Percentiles rank a stretch among this genome's conserved stretches.
Evolutionary conservation across 2,888 invertebrate species (phyloP).

Genomic region (Polyommatus icarus): DNA sequence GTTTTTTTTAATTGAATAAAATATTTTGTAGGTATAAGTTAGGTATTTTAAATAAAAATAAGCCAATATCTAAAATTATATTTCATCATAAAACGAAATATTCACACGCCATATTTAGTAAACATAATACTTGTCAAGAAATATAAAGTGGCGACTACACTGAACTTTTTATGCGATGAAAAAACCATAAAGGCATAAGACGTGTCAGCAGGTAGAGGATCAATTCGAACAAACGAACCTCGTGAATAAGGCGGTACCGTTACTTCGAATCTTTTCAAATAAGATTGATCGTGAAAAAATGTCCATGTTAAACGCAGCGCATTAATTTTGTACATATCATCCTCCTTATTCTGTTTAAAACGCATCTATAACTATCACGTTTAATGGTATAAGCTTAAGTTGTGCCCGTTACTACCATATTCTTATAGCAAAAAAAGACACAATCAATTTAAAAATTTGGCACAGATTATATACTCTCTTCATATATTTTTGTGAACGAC

Average conservation of each 20-base stretch:
- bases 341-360: not conserved
- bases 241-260: slow-evolving; percentile 64
- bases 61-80: not conserved
- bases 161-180: slow-evolving; percentile 57
- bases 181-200: slow-evolving; percentile 63
- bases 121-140: not conserved
- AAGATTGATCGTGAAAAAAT: slow-evolving; percentile 47
- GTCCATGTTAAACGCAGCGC: slow-evolving; percentile 4
- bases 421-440: not conserved
- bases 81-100: not conserved
- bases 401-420: not conserved
- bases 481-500: not conserved
- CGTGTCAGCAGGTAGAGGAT: slow-evolving; percentile 71
- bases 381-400: not conserved
- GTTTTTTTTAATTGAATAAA: not conserved
- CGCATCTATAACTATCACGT: slow-evolving; percentile 9
- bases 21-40: not conserved
- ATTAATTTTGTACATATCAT: slow-evolving; percentile 15
- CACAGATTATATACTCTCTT: not conserved
- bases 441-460: not conserved
- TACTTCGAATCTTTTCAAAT: slow-evolving; percentile 58
- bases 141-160: slow-evolving; percentile 40
- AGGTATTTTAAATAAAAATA: no score
- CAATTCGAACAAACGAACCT: slow-evolving; percentile 50
- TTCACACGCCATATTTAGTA: not conserved